These are phyloP conservation scores for Choloepus didactylus DNA, from an alignment of 2,797 vertebrate genomes.

Conservation along the genomic window DNA sequence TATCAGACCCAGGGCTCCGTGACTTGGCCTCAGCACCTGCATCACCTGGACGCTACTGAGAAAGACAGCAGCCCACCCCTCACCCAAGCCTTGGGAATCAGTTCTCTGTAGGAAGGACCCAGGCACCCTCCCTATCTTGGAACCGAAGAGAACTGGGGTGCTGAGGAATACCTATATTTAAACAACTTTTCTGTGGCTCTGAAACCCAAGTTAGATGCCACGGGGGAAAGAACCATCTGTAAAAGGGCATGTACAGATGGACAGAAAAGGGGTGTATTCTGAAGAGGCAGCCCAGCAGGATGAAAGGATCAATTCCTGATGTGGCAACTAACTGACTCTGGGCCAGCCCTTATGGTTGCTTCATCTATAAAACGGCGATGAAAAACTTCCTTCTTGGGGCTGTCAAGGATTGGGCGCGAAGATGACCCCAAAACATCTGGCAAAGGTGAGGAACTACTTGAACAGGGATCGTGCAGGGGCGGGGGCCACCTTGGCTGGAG, in stretches of 20 bases:
- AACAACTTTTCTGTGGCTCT: conserved; percentile 21
- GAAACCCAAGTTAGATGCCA: neutral
- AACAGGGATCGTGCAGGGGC: neutral
- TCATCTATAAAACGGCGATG: neutral
- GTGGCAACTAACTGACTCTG: neutral
- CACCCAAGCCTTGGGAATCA: neutral
- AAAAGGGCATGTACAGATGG: neutral
- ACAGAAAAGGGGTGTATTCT: neutral
- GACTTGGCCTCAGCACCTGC: neutral
- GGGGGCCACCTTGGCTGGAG: neutral
- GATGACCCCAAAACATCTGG: neutral
- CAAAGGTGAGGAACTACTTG: neutral
- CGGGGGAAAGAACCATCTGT: neutral
- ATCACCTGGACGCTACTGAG: neutral
- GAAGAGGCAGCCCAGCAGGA: neutral
- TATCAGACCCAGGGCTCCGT: neutral
- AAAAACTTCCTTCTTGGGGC: neutral
- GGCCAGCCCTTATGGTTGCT: neutral
- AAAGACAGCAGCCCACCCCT: neutral
- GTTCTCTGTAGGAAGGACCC: neutral
- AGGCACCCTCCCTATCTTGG: neutral
- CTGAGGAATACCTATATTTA: neutral
- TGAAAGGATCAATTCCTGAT: neutral
- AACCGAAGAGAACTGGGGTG: neutral
- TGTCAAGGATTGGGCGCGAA: neutral